Percentiles rank a stretch among this genome's conserved stretches.
These are phyloP conservation scores for Ericerus pela DNA, from an alignment of 1,140 invertebrate genomes.

Conservation along the genomic window DNA sequence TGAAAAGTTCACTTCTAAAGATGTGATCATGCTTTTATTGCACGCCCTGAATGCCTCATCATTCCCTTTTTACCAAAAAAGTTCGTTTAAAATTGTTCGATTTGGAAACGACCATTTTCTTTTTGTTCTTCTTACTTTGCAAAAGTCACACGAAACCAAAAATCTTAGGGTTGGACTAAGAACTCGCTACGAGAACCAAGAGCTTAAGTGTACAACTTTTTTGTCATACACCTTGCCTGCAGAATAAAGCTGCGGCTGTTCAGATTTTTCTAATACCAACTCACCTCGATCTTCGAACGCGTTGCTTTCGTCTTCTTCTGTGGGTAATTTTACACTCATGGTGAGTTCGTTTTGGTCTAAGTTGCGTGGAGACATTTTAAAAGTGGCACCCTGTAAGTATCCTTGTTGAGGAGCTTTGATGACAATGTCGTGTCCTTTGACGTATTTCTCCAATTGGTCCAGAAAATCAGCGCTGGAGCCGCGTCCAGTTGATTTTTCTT, in stretches of 20 bases:
- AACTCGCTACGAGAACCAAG: background rate
- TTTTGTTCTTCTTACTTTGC: no score
- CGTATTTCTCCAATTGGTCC: conserved; percentile 49
- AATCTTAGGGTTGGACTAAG: background rate
- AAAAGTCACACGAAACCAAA: background rate
- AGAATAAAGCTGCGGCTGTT: background rate
- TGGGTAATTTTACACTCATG: conserved; percentile 53
- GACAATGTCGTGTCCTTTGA: conserved; percentile 58
- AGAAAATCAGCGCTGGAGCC: conserved; percentile 31
- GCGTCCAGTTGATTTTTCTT: conserved; percentile 31
- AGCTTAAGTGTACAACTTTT: background rate
- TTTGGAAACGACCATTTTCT: no score
- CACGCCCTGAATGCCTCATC: no score
- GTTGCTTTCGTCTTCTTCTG: conserved; percentile 34
- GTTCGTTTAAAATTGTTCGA: no score
- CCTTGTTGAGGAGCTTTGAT: conserved; percentile 44
- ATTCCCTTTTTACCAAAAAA: no score
- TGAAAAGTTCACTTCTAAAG: no score
- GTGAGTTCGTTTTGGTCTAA: conserved; percentile 54
- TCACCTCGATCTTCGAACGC: conserved; percentile 13
- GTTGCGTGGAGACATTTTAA: conserved; percentile 58
- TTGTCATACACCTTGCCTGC: background rate
- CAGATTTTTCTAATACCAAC: background rate
- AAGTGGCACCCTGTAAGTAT: conserved; percentile 40
- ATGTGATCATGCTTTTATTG: no score